Conservation (phyloP, 2,888 invertebrate genomes). For the Eutolmus rufibarbis region DNA sequence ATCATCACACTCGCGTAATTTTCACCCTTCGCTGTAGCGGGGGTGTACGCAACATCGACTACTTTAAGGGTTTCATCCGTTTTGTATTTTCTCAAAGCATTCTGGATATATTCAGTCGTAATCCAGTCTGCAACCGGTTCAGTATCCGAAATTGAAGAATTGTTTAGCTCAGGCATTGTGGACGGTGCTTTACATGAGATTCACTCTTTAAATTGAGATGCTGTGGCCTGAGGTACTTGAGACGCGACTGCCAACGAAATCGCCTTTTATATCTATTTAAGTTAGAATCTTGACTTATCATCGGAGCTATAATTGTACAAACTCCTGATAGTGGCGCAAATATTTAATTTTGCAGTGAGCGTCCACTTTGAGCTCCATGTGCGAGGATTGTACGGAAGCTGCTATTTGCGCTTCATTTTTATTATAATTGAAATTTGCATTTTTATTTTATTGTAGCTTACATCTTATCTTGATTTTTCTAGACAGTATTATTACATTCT, state of each 20-base stretch:
- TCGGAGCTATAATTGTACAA: neutral
- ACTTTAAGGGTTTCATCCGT: slow-evolving; percentile 51
- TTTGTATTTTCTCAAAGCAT: slow-evolving; percentile 50
- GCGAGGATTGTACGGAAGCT: neutral
- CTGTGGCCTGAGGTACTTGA: neutral
- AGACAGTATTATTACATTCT: neutral
- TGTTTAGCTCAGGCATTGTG: slow-evolving; percentile 18
- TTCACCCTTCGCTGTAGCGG: slow-evolving; percentile 55
- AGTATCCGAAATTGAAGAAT: neutral
- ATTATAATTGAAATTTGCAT: neutral
- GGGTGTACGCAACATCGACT: slow-evolving; percentile 48
- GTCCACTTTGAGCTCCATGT: neutral
- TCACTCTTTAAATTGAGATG: neutral
- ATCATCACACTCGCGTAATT: slow-evolving; percentile 56
- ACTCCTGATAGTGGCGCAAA: neutral
- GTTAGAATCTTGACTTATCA: neutral
- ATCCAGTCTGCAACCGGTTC: slow-evolving; percentile 51
- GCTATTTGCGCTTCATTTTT: neutral
- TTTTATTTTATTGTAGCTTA: neutral
- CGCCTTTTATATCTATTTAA: neutral
- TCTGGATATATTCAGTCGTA: slow-evolving; percentile 53
- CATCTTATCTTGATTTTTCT: neutral
- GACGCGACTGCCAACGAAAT: neutral
- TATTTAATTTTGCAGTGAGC: neutral
- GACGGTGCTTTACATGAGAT: neutral